These are phyloP conservation scores for Caenorhabditis sulstoni DNA, from an alignment of 2,888 invertebrate species.

Conservation along the genomic window DNA sequence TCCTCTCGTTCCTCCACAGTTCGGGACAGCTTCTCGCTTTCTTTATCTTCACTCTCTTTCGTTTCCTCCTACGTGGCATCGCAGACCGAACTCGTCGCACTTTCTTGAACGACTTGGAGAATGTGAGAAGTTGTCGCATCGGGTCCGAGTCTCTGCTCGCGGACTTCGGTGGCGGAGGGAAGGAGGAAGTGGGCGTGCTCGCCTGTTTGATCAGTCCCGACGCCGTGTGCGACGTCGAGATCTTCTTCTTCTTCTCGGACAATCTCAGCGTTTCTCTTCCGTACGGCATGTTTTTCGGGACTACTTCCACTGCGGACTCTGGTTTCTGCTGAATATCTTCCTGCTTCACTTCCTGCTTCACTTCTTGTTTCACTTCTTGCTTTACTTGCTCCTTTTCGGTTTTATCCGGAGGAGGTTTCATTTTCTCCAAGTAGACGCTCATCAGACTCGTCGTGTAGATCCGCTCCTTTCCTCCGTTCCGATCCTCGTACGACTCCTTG, in stretches of 20 bases:
- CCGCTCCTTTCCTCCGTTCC: slow-evolving; percentile 49
- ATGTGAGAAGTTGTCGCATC: slow-evolving; percentile 69
- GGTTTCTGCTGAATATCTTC: not conserved
- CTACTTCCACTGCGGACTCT: not conserved
- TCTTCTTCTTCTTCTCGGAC: slow-evolving; percentile 8
- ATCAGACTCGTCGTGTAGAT: slow-evolving; percentile 43
- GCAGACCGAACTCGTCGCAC: slow-evolving; percentile 67
- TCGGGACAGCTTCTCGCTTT: slow-evolving; percentile 52
- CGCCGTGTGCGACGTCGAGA: slow-evolving; percentile 8
- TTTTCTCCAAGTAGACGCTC: slow-evolving; percentile 38
- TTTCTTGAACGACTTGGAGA: slow-evolving; percentile 80
- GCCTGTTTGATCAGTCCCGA: slow-evolving; percentile 8
- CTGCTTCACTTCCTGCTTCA: not conserved
- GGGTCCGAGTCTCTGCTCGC: slow-evolving; percentile 35
- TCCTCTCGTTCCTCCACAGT: slow-evolving; percentile 37
- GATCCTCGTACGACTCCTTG: slow-evolving; percentile 44
- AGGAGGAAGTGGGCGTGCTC: not conserved
- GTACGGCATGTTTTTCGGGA: slow-evolving; percentile 34
- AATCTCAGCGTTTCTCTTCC: slow-evolving; percentile 12
- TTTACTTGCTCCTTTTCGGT: too few relatives aligned
- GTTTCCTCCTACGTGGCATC: slow-evolving; percentile 63
- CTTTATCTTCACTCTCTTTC: slow-evolving; percentile 58
- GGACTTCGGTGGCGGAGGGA: slow-evolving; percentile 4
- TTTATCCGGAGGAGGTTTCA: slow-evolving; percentile 20
- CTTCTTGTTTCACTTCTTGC: not conserved